Evolutionary conservation across 2,888 invertebrate species (phyloP).

Genomic region (Drosophila diplacantha): DNA sequence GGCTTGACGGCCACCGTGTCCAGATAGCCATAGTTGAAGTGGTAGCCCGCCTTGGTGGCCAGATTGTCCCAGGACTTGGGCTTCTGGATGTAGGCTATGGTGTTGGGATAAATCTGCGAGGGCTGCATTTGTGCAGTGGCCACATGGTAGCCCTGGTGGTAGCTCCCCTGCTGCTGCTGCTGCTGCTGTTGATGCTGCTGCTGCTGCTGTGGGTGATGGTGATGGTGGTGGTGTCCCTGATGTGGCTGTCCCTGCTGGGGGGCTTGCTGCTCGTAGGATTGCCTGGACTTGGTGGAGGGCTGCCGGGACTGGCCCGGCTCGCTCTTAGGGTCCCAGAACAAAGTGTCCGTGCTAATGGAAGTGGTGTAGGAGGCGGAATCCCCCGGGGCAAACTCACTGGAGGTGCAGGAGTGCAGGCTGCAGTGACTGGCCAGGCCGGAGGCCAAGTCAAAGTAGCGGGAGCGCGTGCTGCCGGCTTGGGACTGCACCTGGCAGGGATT

Average conservation of each 20-base stretch:
- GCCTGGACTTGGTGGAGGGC: slow-evolving; percentile 80
- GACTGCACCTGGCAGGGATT: slow-evolving; percentile 77
- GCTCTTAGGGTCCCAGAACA: slow-evolving; percentile 86
- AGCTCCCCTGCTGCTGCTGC: slow-evolving; percentile 30
- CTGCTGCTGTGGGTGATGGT: slow-evolving; percentile 18
- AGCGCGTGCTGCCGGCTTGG: slow-evolving; percentile 76
- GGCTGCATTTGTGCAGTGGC: slow-evolving; percentile 78
- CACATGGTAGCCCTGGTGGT: slow-evolving; percentile 76
- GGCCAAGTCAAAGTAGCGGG: slow-evolving; percentile 83
- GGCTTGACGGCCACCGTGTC: slow-evolving; percentile 81
- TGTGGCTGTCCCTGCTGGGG: slow-evolving; percentile 76
- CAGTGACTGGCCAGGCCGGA: slow-evolving; percentile 86
- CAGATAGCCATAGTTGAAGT: slow-evolving; percentile 90
- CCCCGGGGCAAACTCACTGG: slow-evolving; percentile 85
- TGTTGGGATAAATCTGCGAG: slow-evolving; percentile 76
- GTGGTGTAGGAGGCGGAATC: slow-evolving; percentile 90
- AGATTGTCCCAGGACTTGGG: slow-evolving; percentile 95
- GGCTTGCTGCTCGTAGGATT: slow-evolving; percentile 78
- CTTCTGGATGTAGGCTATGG: slow-evolving; percentile 80
- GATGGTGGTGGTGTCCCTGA: slow-evolving; percentile 76
- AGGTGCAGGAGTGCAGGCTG: slow-evolving; percentile 89
- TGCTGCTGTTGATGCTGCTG: background rate
- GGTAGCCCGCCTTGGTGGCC: slow-evolving; percentile 91
- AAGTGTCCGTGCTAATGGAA: slow-evolving; percentile 90
- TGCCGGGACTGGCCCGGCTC: slow-evolving; percentile 80